Conservation (phyloP, 2,888 invertebrate genomes). For the Athalia cordata region DNA sequence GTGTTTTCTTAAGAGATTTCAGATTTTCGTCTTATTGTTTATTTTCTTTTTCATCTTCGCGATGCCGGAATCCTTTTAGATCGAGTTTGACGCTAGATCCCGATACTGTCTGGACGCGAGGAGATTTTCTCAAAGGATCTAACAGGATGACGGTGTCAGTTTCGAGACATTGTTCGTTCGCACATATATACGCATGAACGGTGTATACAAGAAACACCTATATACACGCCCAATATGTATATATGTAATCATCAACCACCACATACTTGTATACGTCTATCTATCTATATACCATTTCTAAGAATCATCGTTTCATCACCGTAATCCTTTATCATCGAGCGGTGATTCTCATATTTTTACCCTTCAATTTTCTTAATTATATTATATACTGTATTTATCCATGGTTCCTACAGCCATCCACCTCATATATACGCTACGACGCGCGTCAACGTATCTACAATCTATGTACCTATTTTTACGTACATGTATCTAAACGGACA, state of each 20-base stretch:
- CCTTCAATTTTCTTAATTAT: slow-evolving; percentile 46
- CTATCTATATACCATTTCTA: slow-evolving; percentile 26
- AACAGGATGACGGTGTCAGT: slow-evolving; percentile 64
- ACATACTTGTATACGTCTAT: background rate
- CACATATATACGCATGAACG: slow-evolving; percentile 10
- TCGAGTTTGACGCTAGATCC: slow-evolving; percentile 71
- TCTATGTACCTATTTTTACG: too few relatives aligned
- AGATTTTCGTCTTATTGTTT: slow-evolving; percentile 52
- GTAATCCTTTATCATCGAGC: slow-evolving; percentile 43
- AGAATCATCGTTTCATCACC: slow-evolving; percentile 44
- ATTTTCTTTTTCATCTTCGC: slow-evolving; percentile 31
- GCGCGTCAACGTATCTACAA: too few relatives aligned
- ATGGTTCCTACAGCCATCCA: background rate
- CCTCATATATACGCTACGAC: background rate
- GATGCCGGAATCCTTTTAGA: slow-evolving; percentile 57
- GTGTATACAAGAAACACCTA: background rate
- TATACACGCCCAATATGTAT: background rate
- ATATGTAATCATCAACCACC: background rate
- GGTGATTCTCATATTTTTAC: slow-evolving; percentile 42
- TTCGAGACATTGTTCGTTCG: slow-evolving; percentile 52
- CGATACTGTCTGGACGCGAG: slow-evolving; percentile 65
- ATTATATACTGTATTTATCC: slow-evolving; percentile 39
- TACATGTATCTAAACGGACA: too few relatives aligned
- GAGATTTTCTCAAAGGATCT: slow-evolving; percentile 59
- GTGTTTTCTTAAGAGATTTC: slow-evolving; percentile 70